Base-by-base conservation (phyloP, 2,888 invertebrate genomes). In the Apoda limacodes region DNA sequence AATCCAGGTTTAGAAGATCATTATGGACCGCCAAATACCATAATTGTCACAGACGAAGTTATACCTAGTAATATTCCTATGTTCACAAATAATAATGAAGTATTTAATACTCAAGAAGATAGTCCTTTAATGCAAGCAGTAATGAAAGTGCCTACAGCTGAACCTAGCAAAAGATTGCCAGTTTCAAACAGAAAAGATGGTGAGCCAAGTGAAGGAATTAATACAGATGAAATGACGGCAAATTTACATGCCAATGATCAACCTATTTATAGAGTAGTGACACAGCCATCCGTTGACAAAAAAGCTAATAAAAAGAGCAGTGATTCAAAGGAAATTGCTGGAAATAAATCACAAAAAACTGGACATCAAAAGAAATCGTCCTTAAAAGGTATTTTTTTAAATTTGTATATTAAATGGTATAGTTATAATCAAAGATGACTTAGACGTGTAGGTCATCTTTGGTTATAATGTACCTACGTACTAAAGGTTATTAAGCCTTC, bases 241-340 rank as follows among this genome's bases (percentile, higher is more conserved):
- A 76, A 66, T 52, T 57, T 80, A 25, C 71, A 76, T 45, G 75
- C 76, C 35, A 71, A 81, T 47, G 71, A 81, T 47, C 78, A 80
- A 37, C 80, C 80, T 13, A 61, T 78, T 40, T 80, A 80, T 45
- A 66, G 75, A 55, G 74, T 80, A 23, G 78, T 80, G 20, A 76
- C 80, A 19, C 78, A 76, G 39, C 80, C 80, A 9, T 60, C 78
- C 9, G 50, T 55, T 2, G 76, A 76, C 32, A 74, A 70, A 48
- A 78, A 80, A 50, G 48, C 53, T 21, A 72, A 66, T 38, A 80
- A 76, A 43, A 78, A 78, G 48, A 57, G 45, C 28, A 52, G 51
- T 31, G 37, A 48, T 9, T 48, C 59, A 26, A 78, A 78, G 39
- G 72, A 75, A 19, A 61, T 59, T 37, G 45, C 43, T 13, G 54